phyloP scores from a whole-genome alignment of 2,888 invertebrate genomes.

The Dioctria rufipes region DNA sequence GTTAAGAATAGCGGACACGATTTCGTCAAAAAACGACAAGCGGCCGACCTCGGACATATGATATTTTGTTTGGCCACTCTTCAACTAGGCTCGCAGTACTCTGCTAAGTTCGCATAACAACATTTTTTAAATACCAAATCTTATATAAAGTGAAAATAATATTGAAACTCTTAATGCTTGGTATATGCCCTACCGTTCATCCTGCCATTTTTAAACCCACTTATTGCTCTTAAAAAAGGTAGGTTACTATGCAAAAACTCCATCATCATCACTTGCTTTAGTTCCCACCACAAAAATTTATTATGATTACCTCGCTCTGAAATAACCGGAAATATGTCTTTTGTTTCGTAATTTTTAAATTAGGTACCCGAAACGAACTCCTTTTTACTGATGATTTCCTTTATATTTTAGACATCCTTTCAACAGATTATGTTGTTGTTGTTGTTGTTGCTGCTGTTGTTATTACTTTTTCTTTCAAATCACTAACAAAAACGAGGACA shows the following conservation, averaged over 20 bases:
- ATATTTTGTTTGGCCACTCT: too few species aligned
- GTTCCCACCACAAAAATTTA: slow-evolving; percentile 9
- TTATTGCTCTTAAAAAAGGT: slow-evolving; percentile 1
- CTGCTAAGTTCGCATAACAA: too few species aligned
- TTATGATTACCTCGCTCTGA: slow-evolving; percentile 9
- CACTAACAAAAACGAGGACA: neutral
- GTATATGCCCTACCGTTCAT: too few species aligned
- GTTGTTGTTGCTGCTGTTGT: neutral
- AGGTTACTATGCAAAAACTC: neutral
- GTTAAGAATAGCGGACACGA: too few species aligned
- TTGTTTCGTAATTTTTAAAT: slow-evolving; percentile 44
- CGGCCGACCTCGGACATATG: too few species aligned
- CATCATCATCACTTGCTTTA: slow-evolving; percentile 10
- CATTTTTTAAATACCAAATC: too few species aligned
- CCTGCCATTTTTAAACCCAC: neutral
- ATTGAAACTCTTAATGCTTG: too few species aligned
- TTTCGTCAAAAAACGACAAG: too few species aligned
- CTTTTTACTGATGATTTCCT: neutral
- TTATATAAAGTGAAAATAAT: too few species aligned
- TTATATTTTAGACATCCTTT: neutral
- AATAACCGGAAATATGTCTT: slow-evolving; percentile 46
- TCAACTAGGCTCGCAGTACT: too few species aligned
- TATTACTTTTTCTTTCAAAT: neutral
- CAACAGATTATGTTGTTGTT: neutral
- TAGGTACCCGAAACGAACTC: slow-evolving; percentile 22